phyloP scores from a whole-genome alignment of 2,797 vertebrate species.

The Coregonus suidteri region DNA sequence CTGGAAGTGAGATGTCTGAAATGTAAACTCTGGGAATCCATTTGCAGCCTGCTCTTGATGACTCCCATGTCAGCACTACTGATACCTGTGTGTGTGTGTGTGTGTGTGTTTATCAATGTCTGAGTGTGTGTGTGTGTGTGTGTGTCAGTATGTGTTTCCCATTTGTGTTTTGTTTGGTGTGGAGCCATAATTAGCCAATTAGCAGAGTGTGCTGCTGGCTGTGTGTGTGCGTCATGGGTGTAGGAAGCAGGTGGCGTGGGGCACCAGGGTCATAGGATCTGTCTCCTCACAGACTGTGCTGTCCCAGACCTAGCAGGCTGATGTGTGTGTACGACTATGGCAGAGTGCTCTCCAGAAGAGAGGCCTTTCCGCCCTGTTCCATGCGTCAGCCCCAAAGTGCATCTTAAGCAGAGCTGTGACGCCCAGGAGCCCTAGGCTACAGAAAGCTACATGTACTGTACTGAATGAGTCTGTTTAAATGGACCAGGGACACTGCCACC shows the following conservation, averaged over 20 bases:
- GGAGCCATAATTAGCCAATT: conserved; percentile 8
- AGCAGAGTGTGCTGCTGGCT: conserved; percentile 9
- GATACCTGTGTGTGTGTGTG: conserved; percentile 23
- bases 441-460: conserved; percentile 9
- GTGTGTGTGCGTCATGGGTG: conserved; percentile 36
- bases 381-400: conserved; percentile 19
- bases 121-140: conserved; percentile 15
- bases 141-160: conserved; percentile 16
- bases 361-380: conserved; percentile 2
- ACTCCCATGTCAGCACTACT: conserved; percentile 37
- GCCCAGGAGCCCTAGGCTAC: background rate
- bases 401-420: conserved; percentile 16
- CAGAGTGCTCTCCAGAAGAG: conserved; percentile 5
- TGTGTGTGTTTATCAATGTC: conserved; percentile 18
- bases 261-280: conserved; percentile 55
- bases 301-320: conserved; percentile 4
- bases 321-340: conserved; percentile 21
- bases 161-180: conserved; percentile 18
- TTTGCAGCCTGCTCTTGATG: conserved; percentile 39
- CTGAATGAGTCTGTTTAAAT: conserved; percentile 6
- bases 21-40: conserved; percentile 25
- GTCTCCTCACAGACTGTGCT: conserved; percentile 44
- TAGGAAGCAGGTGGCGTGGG: conserved; percentile 58
- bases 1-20: conserved; percentile 19
- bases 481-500: conserved; percentile 6